Base-by-base conservation (phyloP, 2,797 vertebrate genomes). In the Trachurus trachurus region DNA sequence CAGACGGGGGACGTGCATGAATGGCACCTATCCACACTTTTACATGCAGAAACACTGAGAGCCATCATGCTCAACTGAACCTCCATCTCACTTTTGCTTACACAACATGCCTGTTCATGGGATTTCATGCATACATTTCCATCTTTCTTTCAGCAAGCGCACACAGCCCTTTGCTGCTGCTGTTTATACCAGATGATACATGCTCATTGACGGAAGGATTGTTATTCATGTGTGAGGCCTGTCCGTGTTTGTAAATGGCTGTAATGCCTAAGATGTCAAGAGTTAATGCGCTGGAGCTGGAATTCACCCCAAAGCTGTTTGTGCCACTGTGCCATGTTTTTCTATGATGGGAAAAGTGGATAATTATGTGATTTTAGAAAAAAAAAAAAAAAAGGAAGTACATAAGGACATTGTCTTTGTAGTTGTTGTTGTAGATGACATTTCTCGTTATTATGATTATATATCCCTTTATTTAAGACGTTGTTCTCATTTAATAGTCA, bases 291-390 rank as follows among this genome's bases (percentile, higher is more conserved):
- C 58, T 10, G 19, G 9, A 57, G 50, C 19, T 50, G 52, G 49
- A 34, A 76, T 76, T 75, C 5, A 66, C 13, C 68, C 52, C 5
- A 29, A 31, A 74, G 70, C 49, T 80, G 29, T 68, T 70, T 80
- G 70, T 1, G 5, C 21, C 53, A 61, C 52, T 49, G 50, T 63
- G 71, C 58, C 22, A 37, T 65, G 44, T 71, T 53, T 75, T 71
- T 60, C 16, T 49, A 50, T 57, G 37, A 40, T 58, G 8, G 31
- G 19, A 61, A 63, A 79, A 71, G 57, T 52, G 5, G 17, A 73
- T 66, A 47, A 49, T 59, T 12, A 69, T 58, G 52, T 47, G 29
- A 73, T 50, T 64, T 37, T 26, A 26, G 26, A 26, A 62, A 9
- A 57, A 16, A 54, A 74, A 34, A n/a, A 2, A 34, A n/a, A 17